Evolutionary conservation across 2,113 vertebrate species (phyloP).

Genomic region (Sorex fumeus): DNA sequence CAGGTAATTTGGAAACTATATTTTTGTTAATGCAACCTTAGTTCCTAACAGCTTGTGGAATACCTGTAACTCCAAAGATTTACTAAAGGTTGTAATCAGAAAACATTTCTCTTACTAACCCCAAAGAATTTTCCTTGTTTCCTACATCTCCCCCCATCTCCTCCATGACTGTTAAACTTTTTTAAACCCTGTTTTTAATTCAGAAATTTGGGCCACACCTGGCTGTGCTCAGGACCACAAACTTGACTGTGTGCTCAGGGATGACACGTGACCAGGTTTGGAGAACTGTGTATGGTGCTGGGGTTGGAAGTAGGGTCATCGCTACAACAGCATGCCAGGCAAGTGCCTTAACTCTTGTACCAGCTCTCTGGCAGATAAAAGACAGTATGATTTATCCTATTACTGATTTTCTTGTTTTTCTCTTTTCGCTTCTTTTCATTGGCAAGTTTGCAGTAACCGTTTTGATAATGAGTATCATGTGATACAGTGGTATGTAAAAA

Average conservation of each 20-base stretch:
- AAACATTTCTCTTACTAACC: neutral
- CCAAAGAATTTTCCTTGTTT: neutral
- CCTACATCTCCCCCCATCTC: neutral
- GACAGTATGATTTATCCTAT: neutral
- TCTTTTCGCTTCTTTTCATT: constrained; percentile 47
- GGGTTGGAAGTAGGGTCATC: no score
- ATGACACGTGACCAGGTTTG: no score
- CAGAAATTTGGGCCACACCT: no score
- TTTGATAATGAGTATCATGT: no score
- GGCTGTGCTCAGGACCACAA: no score
- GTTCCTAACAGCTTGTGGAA: neutral
- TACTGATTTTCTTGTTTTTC: constrained; percentile 24
- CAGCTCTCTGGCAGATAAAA: no score
- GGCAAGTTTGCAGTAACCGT: neutral
- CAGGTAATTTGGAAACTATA: neutral
- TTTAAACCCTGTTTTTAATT: neutral
- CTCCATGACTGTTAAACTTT: neutral
- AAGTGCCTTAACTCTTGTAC: no score
- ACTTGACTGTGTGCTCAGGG: no score
- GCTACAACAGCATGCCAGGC: no score
- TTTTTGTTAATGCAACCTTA: neutral
- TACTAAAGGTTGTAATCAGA: neutral
- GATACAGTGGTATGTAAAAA: neutral
- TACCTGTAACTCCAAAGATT: neutral
- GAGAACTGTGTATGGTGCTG: no score